A percentile compares a stretch with the other conserved stretches of the same genome.
phyloP scores from a whole-genome alignment of 2,113 vertebrate species.

The Parotia lawesii region DNA sequence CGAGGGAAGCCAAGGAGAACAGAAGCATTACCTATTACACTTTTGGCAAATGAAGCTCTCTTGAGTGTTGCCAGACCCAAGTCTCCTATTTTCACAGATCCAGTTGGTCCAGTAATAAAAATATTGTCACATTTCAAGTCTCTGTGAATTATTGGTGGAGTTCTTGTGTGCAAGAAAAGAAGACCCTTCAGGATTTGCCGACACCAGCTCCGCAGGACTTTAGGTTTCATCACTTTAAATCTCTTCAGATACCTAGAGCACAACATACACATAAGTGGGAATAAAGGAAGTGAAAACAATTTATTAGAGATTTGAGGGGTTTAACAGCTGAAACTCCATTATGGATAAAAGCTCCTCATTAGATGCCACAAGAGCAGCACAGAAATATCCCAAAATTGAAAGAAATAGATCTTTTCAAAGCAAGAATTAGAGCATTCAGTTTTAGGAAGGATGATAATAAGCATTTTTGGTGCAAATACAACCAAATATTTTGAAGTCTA shows the following conservation, averaged over 20 bases:
- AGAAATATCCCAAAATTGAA: neutral
- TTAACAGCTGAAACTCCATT: neutral
- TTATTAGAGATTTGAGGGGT: neutral
- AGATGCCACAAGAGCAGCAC: neutral
- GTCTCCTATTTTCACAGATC: conserved; percentile 97
- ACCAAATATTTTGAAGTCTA: conserved; percentile 33
- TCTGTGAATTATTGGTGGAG: conserved; percentile 96
- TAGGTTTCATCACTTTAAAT: conserved; percentile 98
- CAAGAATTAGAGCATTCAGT: neutral
- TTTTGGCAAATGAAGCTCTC: conserved; percentile 95
- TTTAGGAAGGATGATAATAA: neutral
- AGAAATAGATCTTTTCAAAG: neutral
- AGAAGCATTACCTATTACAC: conserved; percentile 86
- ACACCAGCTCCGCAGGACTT: conserved; percentile 96
- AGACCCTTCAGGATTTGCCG: conserved; percentile 97
- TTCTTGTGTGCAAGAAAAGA: conserved; percentile 93
- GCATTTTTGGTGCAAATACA: conserved; percentile 8
- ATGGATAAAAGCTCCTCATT: neutral
- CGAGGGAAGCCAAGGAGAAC: neutral
- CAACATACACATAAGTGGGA: neutral
- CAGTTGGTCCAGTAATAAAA: conserved; percentile 97
- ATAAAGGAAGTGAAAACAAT: neutral
- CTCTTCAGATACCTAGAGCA: conserved; percentile 90
- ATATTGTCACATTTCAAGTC: conserved; percentile 99
- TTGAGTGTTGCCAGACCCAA: conserved; percentile 95